These are phyloP conservation scores for Ambastaia sidthimunki DNA, from an alignment of 2,797 vertebrate species.

Conservation along the genomic window DNA sequence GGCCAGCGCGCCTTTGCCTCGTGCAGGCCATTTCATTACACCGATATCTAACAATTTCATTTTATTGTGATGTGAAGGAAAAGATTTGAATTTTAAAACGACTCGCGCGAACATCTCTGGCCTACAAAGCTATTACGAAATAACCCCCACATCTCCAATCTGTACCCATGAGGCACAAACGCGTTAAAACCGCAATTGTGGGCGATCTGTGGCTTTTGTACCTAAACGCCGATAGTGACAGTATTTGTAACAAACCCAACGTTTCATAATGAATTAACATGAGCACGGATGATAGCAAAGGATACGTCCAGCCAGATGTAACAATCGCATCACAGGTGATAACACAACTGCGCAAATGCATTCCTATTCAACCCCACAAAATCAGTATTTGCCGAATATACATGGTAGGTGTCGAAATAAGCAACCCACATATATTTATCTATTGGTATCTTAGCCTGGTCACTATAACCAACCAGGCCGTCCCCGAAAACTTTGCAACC, in stretches of 20 bases:
- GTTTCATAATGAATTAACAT: conserved; percentile 11
- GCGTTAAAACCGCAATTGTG: conserved; percentile 1
- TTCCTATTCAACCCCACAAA: not conserved
- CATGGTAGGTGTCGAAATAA: conserved; percentile 20
- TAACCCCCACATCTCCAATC: conserved; percentile 7
- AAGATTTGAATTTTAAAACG: conserved; percentile 15
- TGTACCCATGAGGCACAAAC: conserved; percentile 3
- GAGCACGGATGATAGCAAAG: not conserved
- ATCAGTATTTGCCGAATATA: not conserved
- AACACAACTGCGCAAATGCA: conserved; percentile 26
- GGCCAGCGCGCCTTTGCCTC: conserved; percentile 18
- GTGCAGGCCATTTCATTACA: conserved; percentile 30
- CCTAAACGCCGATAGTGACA: not conserved
- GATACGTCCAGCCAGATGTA: not conserved
- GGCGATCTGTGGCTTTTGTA: not conserved
- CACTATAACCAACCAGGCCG: conserved; percentile 34
- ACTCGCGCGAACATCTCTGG: not conserved
- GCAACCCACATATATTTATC: not conserved
- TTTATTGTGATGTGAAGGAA: not conserved
- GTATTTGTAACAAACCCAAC: too few relatives aligned
- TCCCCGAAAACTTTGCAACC: conserved; percentile 44
- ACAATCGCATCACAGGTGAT: conserved; percentile 38
- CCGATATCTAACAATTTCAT: conserved; percentile 1
- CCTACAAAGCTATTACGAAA: conserved; percentile 19
- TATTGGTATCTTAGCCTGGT: not conserved